These are phyloP conservation scores for Heterotilapia buettikoferi DNA, from an alignment of 2,113 vertebrate species.

Conservation along the genomic window DNA sequence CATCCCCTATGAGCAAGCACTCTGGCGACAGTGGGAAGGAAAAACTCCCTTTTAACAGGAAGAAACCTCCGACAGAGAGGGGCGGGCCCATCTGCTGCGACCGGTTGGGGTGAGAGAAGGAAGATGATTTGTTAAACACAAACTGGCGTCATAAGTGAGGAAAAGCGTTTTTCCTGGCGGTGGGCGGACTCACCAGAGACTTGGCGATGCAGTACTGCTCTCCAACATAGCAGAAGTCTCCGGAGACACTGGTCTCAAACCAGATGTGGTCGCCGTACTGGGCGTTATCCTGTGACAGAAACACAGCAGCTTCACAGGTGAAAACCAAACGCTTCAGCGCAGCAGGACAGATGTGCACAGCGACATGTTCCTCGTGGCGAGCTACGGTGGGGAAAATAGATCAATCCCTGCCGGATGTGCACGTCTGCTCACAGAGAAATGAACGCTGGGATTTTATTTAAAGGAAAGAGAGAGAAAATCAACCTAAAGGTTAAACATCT, in stretches of 20 bases:
- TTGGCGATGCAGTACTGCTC: conserved; percentile 90
- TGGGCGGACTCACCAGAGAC: conserved; percentile 77
- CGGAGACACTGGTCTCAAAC: conserved; percentile 89
- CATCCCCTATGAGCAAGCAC: neutral
- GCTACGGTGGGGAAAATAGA: neutral
- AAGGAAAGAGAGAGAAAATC: neutral
- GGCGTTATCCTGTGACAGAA: conserved; percentile 78
- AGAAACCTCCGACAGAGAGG: neutral
- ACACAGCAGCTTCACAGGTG: neutral
- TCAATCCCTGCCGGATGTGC: neutral
- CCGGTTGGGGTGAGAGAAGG: neutral
- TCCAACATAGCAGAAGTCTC: conserved; percentile 94
- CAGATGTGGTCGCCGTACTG: conserved; percentile 90
- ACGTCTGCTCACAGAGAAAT: neutral
- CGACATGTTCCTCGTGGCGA: neutral
- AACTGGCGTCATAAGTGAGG: neutral
- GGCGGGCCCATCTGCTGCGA: neutral
- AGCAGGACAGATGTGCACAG: neutral
- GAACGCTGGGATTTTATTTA: neutral
- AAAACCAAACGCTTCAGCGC: neutral
- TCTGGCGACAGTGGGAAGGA: neutral
- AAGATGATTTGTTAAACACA: neutral
- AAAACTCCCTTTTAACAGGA: neutral
- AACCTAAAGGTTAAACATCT: neutral
- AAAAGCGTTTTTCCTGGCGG: neutral